Conservation (phyloP, 1,140 invertebrate species). For the Homarus americanus region DNA sequence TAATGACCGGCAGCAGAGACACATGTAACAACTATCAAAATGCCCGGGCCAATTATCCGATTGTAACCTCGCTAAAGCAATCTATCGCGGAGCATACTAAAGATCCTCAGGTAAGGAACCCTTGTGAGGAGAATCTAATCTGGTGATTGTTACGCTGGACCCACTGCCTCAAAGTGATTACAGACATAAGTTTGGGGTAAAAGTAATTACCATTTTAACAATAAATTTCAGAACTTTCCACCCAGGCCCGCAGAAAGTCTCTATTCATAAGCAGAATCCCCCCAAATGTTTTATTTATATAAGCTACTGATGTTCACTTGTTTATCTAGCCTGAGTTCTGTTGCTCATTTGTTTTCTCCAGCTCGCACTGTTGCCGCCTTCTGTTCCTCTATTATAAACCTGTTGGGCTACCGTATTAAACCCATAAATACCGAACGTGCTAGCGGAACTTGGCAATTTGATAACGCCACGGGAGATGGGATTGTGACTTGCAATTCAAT, state of each 20-base stretch:
- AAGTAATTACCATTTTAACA: conserved; percentile 1
- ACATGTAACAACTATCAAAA: conserved; percentile 12
- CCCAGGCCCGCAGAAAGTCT: not conserved
- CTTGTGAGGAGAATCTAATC: conserved; percentile 14
- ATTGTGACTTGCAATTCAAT: not conserved
- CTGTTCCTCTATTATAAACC: conserved; percentile 44
- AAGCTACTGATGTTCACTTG: conserved; percentile 38
- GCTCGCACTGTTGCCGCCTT: conserved; percentile 30
- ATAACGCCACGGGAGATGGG: conserved; percentile 41
- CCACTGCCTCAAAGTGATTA: not conserved
- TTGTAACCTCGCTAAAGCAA: not conserved
- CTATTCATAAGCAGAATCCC: not conserved
- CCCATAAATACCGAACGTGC: conserved; percentile 31
- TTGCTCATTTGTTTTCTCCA: conserved; percentile 39
- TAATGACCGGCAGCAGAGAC: conserved; percentile 3
- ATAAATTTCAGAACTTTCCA: not conserved
- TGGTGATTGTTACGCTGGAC: not conserved
- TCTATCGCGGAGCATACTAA: conserved; percentile 9
- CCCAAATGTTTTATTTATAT: conserved; percentile 5
- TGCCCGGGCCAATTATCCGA: conserved; percentile 15
- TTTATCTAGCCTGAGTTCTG: not conserved
- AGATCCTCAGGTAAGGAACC: not conserved
- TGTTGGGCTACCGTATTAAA: conserved; percentile 55
- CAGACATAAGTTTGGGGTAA: not conserved
- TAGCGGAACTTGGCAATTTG: conserved; percentile 36